Evolutionary conservation across 1,140 invertebrate genomes (phyloP), one percentile per base, ranked within the genome.

Genomic region (Hyles euphorbiae): DNA sequence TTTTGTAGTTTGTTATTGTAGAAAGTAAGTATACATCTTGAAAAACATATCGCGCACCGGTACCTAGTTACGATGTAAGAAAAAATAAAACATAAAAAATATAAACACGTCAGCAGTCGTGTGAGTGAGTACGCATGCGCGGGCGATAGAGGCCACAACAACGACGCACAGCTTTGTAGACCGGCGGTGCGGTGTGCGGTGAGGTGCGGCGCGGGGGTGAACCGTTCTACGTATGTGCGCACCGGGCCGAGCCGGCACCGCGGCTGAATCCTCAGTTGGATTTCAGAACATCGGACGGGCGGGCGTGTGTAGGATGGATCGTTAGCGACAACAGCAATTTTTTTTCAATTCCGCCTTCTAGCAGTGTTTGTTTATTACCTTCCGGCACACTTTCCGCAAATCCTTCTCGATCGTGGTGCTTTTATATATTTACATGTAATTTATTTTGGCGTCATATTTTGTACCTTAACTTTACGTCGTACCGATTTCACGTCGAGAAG

Each of bases 281-380:
- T 88, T 88, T 87, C 67, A 88, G 86, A 88, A 88, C 86, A 88
- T 86, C 86, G 79, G 79, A 83, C 75, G 83, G 86, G 86, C 86
- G 83, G 86, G 86, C 83, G 83, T 88, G 86, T 85, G 72, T 81
- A 87, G 83, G 67, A 88, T 88, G 86, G 86, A 88, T 82, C 81
- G 86, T 72, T 88, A 87, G 78, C 68, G 72, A 84, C 75, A 86
- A 63, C 77, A 84, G 68, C 78, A 82, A 73, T 83, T 87, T 84
- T 81, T 83, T 84, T 85, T 84, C 36, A 63, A 85, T 87, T 84
- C 82, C 79, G 81, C 78, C 82, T 87, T 85, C 82, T 84, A 84
- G 60, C 74, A 87, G 83, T 88, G 85, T 87, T 88, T 87, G 83
- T 88, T 88, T 87, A 82, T 78, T 83, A 88, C 78, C 81, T 87